These are phyloP conservation scores for Amblyopsis rosae DNA, from an alignment of 2,113 vertebrate species.

Conservation along the genomic window DNA sequence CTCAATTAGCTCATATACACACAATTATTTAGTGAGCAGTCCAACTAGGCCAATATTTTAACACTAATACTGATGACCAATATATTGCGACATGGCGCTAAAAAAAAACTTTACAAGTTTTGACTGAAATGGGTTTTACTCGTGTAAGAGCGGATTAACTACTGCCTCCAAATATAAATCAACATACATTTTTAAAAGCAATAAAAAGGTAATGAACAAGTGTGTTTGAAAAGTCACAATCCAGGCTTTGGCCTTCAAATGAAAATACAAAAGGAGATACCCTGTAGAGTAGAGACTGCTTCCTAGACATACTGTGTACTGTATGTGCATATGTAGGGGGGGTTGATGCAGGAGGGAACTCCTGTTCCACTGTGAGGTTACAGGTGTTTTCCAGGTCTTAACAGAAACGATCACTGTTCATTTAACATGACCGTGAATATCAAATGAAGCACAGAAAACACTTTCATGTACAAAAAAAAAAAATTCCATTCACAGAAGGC, in stretches of 20 bases:
- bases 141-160: constrained; percentile 7
- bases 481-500: constrained; percentile 74
- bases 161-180: constrained; percentile 6
- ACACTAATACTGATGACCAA: constrained; percentile 33
- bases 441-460: constrained; percentile 72
- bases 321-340: constrained; percentile 21
- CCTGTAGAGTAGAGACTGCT: constrained; percentile 17
- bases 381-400: constrained; percentile 75
- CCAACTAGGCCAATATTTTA: constrained; percentile 39
- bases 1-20: constrained; percentile 39
- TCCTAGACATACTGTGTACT: constrained; percentile 9
- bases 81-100: constrained; percentile 12
- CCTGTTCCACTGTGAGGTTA: constrained; percentile 68
- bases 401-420: constrained; percentile 67
- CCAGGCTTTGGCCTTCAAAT: constrained; percentile 24
- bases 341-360: constrained; percentile 65
- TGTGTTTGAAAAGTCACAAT: constrained; percentile 24
- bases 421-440: constrained; percentile 63
- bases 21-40: constrained; percentile 56
- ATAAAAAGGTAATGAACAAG: constrained; percentile 1
- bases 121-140: constrained; percentile 32
- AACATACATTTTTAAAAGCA: constrained; percentile 2
- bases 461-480: constrained; percentile 74
- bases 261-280: constrained; percentile 24
- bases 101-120: constrained; percentile 25